Evolutionary conservation across 2,888 invertebrate genomes (phyloP).

Genomic region (Anticlea derivata): DNA sequence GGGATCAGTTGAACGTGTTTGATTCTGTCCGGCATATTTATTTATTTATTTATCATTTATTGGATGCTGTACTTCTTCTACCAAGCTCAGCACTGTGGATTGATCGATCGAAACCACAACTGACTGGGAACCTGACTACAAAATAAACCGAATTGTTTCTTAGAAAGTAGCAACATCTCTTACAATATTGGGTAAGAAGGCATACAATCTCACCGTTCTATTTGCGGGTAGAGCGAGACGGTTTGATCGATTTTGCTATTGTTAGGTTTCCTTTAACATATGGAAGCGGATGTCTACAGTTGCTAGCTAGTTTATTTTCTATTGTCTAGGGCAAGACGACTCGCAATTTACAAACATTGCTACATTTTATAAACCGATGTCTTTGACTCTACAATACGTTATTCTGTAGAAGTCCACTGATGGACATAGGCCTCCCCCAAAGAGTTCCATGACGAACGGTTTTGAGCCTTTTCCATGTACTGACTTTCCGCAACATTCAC

Average conservation of each 20-base stretch:
- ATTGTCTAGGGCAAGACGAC: constrained; percentile 5
- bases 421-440: too few species aligned
- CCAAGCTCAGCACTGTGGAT: too few species aligned
- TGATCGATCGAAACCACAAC: too few species aligned
- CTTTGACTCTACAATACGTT: too few species aligned
- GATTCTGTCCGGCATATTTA: too few species aligned
- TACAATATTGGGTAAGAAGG: constrained; percentile 26
- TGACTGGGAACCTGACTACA: not conserved
- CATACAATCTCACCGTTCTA: constrained; percentile 38
- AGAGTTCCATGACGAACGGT: too few species aligned
- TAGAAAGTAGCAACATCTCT: constrained; percentile 9
- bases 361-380: not conserved
- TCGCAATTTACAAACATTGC: constrained; percentile 2
- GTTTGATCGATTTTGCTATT: constrained; percentile 36
- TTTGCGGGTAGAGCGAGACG: constrained; percentile 31
- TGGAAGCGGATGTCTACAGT: constrained; percentile 22
- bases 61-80: too few species aligned
- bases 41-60: too few species aligned
- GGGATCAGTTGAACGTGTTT: too few species aligned
- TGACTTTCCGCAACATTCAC: too few species aligned
- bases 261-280: constrained; percentile 28
- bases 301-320: constrained; percentile 20
- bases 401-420: too few species aligned
- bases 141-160: constrained; percentile 23
- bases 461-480: too few species aligned